A percentile compares a stretch with the other conserved stretches of the same genome.
Conservation (phyloP, 2,888 invertebrate species). For the Limnephilus auricula region DNA sequence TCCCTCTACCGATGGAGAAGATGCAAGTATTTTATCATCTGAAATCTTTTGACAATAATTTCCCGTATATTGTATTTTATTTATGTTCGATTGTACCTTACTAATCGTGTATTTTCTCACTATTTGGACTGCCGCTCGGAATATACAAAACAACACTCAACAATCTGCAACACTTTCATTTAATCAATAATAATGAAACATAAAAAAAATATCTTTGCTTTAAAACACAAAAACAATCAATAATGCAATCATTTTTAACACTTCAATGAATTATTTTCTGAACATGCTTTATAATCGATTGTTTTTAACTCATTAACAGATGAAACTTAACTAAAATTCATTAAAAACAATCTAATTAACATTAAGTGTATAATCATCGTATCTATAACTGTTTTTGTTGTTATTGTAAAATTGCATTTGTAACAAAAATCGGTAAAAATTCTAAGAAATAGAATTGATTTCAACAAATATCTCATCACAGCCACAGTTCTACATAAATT, state of each 20-base stretch:
- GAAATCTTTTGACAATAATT: background rate
- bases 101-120: constrained; percentile 33
- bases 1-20: background rate
- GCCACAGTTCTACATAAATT: background rate
- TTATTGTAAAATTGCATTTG: background rate
- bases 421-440: background rate
- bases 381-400: background rate
- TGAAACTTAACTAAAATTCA: background rate
- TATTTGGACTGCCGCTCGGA: constrained; percentile 42
- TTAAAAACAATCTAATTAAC: background rate
- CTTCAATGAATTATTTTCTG: background rate
- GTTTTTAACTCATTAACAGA: background rate
- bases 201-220: background rate
- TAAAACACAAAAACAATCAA: background rate
- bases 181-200: background rate
- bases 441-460: too few relatives aligned
- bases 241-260: background rate
- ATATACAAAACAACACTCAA: background rate
- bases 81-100: background rate
- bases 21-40: background rate
- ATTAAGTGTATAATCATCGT: background rate
- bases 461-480: background rate
- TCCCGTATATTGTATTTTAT: background rate
- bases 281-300: background rate
- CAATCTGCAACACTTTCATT: background rate